phyloP scores from a whole-genome alignment of 2,888 invertebrate genomes.

The Molanna angustata region DNA sequence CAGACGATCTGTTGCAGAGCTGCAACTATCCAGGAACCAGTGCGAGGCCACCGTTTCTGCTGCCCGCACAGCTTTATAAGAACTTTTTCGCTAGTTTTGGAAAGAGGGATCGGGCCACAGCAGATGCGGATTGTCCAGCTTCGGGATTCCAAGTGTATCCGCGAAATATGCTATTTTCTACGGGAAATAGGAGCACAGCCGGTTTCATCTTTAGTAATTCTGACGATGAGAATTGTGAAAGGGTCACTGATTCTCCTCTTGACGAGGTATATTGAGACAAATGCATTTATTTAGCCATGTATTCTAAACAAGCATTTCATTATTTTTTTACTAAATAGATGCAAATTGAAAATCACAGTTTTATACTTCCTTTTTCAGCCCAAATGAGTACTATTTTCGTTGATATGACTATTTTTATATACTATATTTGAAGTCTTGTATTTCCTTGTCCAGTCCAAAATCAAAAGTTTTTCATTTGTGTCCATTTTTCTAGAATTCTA shows the following conservation, averaged over 20 bases:
- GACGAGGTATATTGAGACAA: conserved; percentile 51
- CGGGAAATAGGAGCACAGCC: conserved; percentile 32
- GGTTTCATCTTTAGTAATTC: conserved; percentile 47
- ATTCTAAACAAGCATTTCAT: no score
- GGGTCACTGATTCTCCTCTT: conserved; percentile 46
- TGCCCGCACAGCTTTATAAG: conserved; percentile 77
- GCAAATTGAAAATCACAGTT: no score
- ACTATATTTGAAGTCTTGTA: no score
- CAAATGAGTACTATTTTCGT: no score
- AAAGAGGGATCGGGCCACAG: conserved; percentile 45
- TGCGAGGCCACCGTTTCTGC: conserved; percentile 54
- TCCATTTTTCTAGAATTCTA: no score
- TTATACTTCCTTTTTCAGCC: no score
- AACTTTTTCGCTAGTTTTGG: conserved; percentile 68
- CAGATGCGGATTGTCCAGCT: conserved; percentile 45
- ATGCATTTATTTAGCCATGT: no score
- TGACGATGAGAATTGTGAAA: conserved; percentile 50
- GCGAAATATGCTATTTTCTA: conserved; percentile 57
- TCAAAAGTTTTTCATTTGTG: no score
- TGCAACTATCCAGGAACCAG: conserved; percentile 35
- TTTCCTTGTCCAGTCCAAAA: no score
- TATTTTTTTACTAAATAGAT: no score
- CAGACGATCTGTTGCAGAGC: conserved; percentile 22
- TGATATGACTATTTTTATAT: no score
- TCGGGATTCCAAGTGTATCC: conserved; percentile 46